Conservation (phyloP, 2,797 vertebrate species). For the Pseudochaenichthys georgianus region DNA sequence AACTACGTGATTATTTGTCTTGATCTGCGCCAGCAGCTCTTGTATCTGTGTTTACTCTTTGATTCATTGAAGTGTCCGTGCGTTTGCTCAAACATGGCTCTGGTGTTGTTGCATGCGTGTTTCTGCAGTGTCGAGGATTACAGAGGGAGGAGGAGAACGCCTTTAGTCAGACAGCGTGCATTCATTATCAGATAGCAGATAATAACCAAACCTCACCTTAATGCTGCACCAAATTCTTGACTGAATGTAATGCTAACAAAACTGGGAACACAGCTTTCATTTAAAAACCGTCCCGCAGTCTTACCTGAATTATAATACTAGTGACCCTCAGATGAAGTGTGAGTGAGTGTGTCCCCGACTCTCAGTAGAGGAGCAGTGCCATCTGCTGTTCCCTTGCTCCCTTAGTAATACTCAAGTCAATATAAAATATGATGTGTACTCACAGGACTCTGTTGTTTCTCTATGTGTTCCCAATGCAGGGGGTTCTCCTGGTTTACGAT, state of each 20-base stretch:
- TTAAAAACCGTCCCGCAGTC: background rate
- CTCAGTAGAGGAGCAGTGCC: constrained; percentile 80
- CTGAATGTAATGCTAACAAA: constrained; percentile 4
- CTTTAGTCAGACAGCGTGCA: constrained; percentile 38
- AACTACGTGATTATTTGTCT: constrained; percentile 36
- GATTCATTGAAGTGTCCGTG: constrained; percentile 51
- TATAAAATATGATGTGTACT: constrained; percentile 1
- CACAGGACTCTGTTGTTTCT: constrained; percentile 14
- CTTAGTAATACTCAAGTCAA: constrained; percentile 34
- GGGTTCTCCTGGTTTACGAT: constrained; percentile 96
- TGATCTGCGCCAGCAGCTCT: constrained; percentile 38
- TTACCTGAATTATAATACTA: background rate
- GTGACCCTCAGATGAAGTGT: constrained; percentile 23
- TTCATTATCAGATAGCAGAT: constrained; percentile 53
- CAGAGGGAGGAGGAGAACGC: constrained; percentile 42
- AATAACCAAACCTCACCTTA: constrained; percentile 43
- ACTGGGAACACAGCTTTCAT: background rate
- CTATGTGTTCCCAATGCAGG: constrained; percentile 81
- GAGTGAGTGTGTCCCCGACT: constrained; percentile 30
- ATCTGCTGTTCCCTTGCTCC: constrained; percentile 78
- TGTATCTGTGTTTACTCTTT: constrained; percentile 53
- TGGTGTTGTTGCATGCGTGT: constrained; percentile 51
- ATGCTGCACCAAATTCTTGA: constrained; percentile 11
- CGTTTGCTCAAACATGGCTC: constrained; percentile 53
- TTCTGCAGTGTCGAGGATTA: constrained; percentile 42